These are phyloP conservation scores for Drosophila kambysellisi DNA, from an alignment of 2,888 invertebrate genomes.

Conservation along the genomic window DNA sequence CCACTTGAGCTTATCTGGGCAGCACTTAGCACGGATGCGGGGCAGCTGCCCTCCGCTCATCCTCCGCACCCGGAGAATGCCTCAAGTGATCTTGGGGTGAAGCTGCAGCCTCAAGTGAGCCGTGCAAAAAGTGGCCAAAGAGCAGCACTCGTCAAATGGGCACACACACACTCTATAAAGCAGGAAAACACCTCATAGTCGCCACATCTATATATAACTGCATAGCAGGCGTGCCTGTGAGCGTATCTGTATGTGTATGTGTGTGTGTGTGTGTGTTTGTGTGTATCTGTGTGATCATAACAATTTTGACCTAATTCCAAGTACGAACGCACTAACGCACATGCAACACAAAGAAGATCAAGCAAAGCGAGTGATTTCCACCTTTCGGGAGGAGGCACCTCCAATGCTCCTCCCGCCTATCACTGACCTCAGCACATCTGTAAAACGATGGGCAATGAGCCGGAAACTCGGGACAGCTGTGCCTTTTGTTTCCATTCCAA, in stretches of 20 bases:
- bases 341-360: conserved; percentile 63
- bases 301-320: conserved; percentile 82
- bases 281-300: conserved; percentile 74
- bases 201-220: conserved; percentile 64
- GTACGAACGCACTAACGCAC: conserved; percentile 43
- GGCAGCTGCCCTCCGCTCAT: background rate
- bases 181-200: conserved; percentile 73
- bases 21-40: conserved; percentile 40
- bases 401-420: conserved; percentile 20
- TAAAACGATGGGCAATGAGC: conserved; percentile 61
- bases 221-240: conserved; percentile 55
- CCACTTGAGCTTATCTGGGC: conserved; percentile 67
- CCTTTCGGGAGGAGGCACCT: conserved; percentile 22
- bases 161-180: conserved; percentile 59
- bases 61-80: conserved; percentile 5
- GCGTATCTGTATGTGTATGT: background rate
- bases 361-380: conserved; percentile 48
- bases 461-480: conserved; percentile 43
- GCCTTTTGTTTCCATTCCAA: conserved; percentile 3
- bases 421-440: conserved; percentile 75
- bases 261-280: conserved; percentile 39
- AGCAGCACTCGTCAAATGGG: conserved; percentile 62
- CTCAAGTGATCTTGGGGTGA: conserved; percentile 32
- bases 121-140: conserved; percentile 66
- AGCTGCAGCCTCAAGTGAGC: conserved; percentile 44